These are phyloP conservation scores for Scaeva pyrastri DNA, from an alignment of 2,888 invertebrate genomes.

Conservation along the genomic window DNA sequence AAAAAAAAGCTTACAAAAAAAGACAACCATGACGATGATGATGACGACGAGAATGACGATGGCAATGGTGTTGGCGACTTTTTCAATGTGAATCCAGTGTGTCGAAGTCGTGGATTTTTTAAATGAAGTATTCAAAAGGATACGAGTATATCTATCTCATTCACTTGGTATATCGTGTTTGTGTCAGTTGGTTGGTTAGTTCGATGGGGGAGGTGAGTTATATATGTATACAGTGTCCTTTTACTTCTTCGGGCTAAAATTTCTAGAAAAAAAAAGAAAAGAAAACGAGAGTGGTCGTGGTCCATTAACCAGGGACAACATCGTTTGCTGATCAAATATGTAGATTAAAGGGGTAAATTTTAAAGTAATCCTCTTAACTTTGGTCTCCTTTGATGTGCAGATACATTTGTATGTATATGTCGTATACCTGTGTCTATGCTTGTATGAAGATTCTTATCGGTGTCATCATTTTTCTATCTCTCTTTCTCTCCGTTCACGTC, in stretches of 20 bases:
- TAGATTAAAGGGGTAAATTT: slow-evolving; percentile 71
- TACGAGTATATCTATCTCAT: slow-evolving; percentile 1
- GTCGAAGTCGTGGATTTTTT: slow-evolving; percentile 33
- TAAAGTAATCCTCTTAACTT: slow-evolving; percentile 60
- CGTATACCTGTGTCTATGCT: no score
- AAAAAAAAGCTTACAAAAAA: background rate
- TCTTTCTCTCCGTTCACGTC: background rate
- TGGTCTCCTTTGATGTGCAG: slow-evolving; percentile 32
- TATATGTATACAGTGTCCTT: background rate
- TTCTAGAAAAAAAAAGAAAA: background rate
- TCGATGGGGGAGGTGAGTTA: background rate
- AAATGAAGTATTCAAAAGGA: slow-evolving; percentile 47
- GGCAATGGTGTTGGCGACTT: slow-evolving; percentile 9
- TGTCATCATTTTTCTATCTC: slow-evolving; percentile 24
- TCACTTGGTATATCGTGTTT: slow-evolving; percentile 20
- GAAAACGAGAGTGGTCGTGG: slow-evolving; percentile 9
- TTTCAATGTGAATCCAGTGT: slow-evolving; percentile 14
- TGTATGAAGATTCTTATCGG: slow-evolving; percentile 41
- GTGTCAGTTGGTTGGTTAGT: background rate
- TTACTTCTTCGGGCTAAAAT: slow-evolving; percentile 24
- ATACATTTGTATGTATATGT: background rate
- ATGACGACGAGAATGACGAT: background rate
- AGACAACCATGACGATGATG: slow-evolving; percentile 7
- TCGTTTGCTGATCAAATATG: slow-evolving; percentile 74
- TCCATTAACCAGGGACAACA: slow-evolving; percentile 68